Evolutionary conservation across 1,140 invertebrate species (phyloP), one percentile per base, ranked within the genome.

Genomic region (Scaptomyza graminum): DNA sequence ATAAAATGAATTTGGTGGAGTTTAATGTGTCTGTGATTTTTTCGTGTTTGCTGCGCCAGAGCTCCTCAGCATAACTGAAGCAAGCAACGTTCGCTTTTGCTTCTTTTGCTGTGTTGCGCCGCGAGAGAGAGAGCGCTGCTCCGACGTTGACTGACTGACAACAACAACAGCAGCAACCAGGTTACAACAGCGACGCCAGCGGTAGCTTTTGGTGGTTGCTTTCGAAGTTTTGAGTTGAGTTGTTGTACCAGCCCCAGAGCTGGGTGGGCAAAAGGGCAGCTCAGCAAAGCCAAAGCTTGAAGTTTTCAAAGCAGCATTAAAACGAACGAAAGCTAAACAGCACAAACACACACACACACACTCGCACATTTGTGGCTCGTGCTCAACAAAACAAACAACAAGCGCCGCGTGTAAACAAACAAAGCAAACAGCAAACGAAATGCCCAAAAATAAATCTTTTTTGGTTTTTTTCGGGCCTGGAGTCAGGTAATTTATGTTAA

Each of bases 41-140:
- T 87, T 81, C 74, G 90, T 90, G 85, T 91, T 91, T 90, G 90
- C 84, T 77, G 78, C 72, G 64, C 69, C 79, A 90, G 90, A 90
- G 82, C 79, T 82, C 59, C 79, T 78, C 73, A 91, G 74, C 85
- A 91, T 91, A 88, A 89, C 79, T 90, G 84, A 89, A 82, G 31
- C 47, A 74, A 74, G 37, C 37, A 41, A 79, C 61, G 76, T 76
- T 82, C 71, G 78, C 62, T 74, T 78, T 62, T 76, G 61, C 37
- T 41, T 41, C 37, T 41, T 41, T 41, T 41, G 37, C 37, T 41
- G 8, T 50, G 44, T 55, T 44, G 28, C 52, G 46, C 37, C 52
- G 46, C 68, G 69, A 59, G 54, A 46, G 44, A 25, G 56, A 54
- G 55, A 43, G 57, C 73, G 28, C 28, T 34, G 31, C 31, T 34